Evolutionary conservation across 2,888 invertebrate genomes (phyloP).

Genomic region (Eilema depressum): DNA sequence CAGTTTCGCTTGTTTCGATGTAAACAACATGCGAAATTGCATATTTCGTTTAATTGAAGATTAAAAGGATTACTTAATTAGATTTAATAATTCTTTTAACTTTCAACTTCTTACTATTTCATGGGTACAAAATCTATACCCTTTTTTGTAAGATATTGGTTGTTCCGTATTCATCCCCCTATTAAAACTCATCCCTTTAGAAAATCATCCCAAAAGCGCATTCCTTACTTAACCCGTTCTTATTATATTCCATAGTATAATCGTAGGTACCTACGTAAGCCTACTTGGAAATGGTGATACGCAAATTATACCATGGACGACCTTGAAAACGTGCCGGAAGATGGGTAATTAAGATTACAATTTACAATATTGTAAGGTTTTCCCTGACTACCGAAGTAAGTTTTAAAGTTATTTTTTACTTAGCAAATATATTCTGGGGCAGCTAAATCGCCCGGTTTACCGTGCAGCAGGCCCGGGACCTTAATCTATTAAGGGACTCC

Average conservation of each 20-base stretch:
- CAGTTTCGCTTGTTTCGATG: neutral
- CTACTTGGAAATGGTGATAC: neutral
- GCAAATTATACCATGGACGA: neutral
- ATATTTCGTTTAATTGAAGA: neutral
- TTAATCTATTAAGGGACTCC: too few relatives aligned
- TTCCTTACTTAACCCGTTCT: too few relatives aligned
- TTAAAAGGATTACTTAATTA: neutral
- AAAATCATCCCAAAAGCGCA: too few relatives aligned
- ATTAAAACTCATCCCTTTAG: too few relatives aligned
- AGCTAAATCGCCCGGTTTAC: too few relatives aligned
- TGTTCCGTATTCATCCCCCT: too few relatives aligned
- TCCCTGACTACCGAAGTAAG: constrained; percentile 4
- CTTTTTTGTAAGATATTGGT: too few relatives aligned
- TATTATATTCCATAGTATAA: neutral
- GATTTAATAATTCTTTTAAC: neutral
- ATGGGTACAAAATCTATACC: too few relatives aligned
- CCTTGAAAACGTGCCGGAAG: constrained; percentile 6
- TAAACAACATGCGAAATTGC: neutral
- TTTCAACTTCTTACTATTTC: too few relatives aligned
- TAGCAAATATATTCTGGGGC: too few relatives aligned
- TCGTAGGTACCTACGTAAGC: neutral
- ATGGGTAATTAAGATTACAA: constrained; percentile 13
- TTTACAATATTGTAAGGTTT: constrained; percentile 9
- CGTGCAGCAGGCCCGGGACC: too few relatives aligned
- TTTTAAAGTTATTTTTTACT: neutral